Base-by-base conservation (phyloP, 2,113 vertebrate genomes). In the Myrmophylax atrothorax region DNA sequence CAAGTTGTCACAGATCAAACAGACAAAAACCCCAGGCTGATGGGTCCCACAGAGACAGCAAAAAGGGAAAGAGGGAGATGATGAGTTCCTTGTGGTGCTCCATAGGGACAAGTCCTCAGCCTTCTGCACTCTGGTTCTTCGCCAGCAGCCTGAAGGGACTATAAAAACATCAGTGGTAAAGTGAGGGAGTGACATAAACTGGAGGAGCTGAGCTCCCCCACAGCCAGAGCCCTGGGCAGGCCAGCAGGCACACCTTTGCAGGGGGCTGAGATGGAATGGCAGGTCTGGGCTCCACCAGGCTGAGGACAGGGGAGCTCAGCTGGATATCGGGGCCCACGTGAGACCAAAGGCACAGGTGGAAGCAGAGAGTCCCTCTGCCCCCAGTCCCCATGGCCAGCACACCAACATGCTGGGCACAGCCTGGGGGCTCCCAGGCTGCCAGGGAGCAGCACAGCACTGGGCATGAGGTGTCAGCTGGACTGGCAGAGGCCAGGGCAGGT, bases 201-300 rank as follows among this genome's bases (percentile, higher is more conserved):
- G 70, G 40, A 44, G 59, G 69, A 69, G 69, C 76, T 26, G 12
- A 62, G 77, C 46, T 56, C 40, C 38, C 22, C 24, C 13, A 14
- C 17, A 7, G 7, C 46, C 29, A 3, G 49, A 60, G 40, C n/a
- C 64, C 40, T 0, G 3, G 55, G 49, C 42, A 40, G 42, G 52
- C 49, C 42, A 49, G 70, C 31, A 35, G 17, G 7, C 5, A 22
- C 3, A 42, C 4, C 2, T 14, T 8, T 20, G 56, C 66, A 14
- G 0, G 0, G 13, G 49, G 50, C 50, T 29, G 2, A 26, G 37
- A 49, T 0, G 0, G 40, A 69, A 5, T 2, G 4, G 2, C 2
- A 6, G 2, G 1, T 8, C 28, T 18, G 53, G 78, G 82, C 69
- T 40, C 7, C 14, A 18, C 5, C 55, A n/a, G 25, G 66, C 44